These are phyloP conservation scores for Lepetodrilus schrolli DNA, from an alignment of 2,888 invertebrate genomes.

Conservation along the genomic window DNA sequence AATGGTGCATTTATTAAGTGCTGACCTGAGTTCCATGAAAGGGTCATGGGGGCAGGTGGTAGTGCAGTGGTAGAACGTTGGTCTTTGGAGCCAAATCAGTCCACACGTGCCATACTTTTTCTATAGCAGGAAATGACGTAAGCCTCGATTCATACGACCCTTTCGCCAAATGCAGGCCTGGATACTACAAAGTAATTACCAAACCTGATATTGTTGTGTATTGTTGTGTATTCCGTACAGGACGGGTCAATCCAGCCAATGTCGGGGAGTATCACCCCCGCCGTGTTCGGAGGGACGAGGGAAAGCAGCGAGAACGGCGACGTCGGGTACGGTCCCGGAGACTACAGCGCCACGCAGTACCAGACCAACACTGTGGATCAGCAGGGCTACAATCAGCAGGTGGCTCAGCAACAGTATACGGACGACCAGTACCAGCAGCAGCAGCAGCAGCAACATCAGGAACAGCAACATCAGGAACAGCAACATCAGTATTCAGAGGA, in stretches of 20 bases:
- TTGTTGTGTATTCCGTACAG: conserved; percentile 39
- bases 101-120: too few relatives aligned
- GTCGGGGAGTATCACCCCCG: conserved; percentile 65
- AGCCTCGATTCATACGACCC: too few relatives aligned
- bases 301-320: conserved; percentile 71
- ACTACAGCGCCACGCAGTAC: conserved; percentile 32
- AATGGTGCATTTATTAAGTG: too few relatives aligned
- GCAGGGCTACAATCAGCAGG: conserved; percentile 28
- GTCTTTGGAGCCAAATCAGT: too few relatives aligned
- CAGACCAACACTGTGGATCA: neutral
- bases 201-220: neutral
- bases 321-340: conserved; percentile 49
- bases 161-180: too few relatives aligned
- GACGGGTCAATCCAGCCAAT: conserved; percentile 68
- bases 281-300: conserved; percentile 55
- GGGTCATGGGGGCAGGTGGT: too few relatives aligned
- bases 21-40: too few relatives aligned
- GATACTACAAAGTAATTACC: neutral
- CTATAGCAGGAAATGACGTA: too few relatives aligned
- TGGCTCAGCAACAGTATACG: conserved; percentile 2
- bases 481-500: conserved; percentile 15
- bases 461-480: neutral
- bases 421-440: conserved; percentile 25
- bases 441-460: conserved; percentile 16
- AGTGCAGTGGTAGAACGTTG: too few relatives aligned